A percentile compares a stretch with the other conserved stretches of the same genome.
Conservation (phyloP, 2,797 vertebrate species). For the Spondyliosoma cantharus region DNA sequence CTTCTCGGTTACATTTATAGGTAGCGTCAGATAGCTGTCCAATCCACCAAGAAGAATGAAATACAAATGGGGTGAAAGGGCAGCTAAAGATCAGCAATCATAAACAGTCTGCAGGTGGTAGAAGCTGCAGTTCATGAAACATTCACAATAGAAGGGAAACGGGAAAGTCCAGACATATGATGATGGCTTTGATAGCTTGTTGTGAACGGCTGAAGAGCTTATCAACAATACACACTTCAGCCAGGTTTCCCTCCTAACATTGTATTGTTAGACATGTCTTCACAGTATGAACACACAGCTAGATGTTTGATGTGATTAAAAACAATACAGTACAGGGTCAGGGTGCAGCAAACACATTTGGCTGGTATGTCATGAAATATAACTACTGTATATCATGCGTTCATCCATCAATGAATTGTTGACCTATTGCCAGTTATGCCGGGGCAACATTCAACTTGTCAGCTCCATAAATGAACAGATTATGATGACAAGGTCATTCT, state of each 20-base stretch:
- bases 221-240: not conserved
- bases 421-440: not conserved
- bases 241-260: not conserved
- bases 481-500: not conserved
- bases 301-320: not conserved
- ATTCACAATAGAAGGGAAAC: not conserved
- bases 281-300: not conserved
- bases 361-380: not conserved
- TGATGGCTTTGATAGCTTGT: not conserved
- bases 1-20: no score
- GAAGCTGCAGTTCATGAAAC: not conserved
- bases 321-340: not conserved
- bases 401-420: not conserved
- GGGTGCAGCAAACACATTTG: not conserved
- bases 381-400: constrained; percentile 3
- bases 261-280: constrained; percentile 16
- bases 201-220: not conserved
- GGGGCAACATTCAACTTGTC: not conserved
- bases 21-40: not conserved
- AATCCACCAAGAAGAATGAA: not conserved
- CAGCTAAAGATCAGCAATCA: not conserved
- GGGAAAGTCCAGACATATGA: constrained; percentile 13
- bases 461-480: constrained; percentile 1
- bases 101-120: constrained; percentile 1
- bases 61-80: not conserved